These are phyloP conservation scores for Scaptomyza flava DNA, from an alignment of 2,888 invertebrate species.

Conservation along the genomic window DNA sequence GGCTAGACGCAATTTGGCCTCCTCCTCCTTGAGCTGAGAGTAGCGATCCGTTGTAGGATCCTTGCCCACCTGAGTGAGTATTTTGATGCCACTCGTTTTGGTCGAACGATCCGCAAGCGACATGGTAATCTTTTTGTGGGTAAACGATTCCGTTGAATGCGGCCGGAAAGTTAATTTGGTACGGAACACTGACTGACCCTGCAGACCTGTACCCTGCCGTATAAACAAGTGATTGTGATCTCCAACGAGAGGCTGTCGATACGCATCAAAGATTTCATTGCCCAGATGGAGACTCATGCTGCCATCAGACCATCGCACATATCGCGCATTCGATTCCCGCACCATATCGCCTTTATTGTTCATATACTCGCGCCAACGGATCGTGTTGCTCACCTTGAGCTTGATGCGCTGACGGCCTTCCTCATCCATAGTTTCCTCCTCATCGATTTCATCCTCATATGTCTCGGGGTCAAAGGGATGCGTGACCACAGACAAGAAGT, in stretches of 20 bases:
- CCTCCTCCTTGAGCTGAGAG: slow-evolving; percentile 98
- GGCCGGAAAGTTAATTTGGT: slow-evolving; percentile 99
- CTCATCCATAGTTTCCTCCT: slow-evolving; percentile 98
- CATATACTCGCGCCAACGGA: slow-evolving; percentile 95
- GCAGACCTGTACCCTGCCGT: slow-evolving; percentile 98
- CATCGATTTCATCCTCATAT: slow-evolving; percentile 99
- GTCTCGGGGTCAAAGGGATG: slow-evolving; percentile 97
- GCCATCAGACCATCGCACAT: slow-evolving; percentile 99
- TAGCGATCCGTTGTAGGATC: slow-evolving; percentile 97
- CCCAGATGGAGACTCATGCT: slow-evolving; percentile 98
- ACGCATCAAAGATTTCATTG: slow-evolving; percentile 98
- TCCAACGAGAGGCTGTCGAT: slow-evolving; percentile 96
- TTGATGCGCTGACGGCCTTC: slow-evolving; percentile 95
- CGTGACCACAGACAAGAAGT: slow-evolving; percentile 98
- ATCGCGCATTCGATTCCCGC: slow-evolving; percentile 96
- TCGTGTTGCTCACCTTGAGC: slow-evolving; percentile 98
- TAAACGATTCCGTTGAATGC: slow-evolving; percentile 99
- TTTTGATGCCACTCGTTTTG: slow-evolving; percentile 97
- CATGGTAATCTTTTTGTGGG: slow-evolving; percentile 99
- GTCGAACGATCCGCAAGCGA: slow-evolving; percentile 97
- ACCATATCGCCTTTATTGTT: slow-evolving; percentile 92
- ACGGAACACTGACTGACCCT: slow-evolving; percentile 98
- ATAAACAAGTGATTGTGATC: slow-evolving; percentile 99
- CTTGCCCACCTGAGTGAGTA: slow-evolving; percentile 90
- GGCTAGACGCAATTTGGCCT: slow-evolving; percentile 96